These are phyloP conservation scores for Gambusia affinis DNA, from an alignment of 2,113 vertebrate species.

Conservation along the genomic window DNA sequence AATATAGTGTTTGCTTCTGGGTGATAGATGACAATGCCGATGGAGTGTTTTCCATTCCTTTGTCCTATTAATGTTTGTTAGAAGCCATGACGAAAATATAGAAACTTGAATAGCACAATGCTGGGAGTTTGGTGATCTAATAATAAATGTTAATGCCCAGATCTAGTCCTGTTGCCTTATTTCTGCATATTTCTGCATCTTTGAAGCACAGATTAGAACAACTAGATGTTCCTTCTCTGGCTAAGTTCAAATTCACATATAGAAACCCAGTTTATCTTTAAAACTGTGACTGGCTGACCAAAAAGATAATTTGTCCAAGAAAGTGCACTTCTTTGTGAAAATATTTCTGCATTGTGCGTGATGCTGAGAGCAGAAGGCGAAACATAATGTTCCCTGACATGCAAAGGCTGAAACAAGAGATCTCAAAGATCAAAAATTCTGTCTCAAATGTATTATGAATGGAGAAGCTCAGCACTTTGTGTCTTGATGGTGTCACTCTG, in stretches of 20 bases:
- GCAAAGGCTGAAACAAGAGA: conserved; percentile 48
- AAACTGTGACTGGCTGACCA: conserved; percentile 61
- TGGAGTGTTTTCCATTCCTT: too few species aligned
- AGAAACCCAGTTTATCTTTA: conserved; percentile 30
- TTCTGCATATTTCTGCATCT: conserved; percentile 8
- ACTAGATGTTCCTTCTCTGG: not conserved
- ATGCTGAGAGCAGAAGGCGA: conserved; percentile 39
- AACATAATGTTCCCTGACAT: conserved; percentile 56
- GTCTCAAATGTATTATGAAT: conserved; percentile 55
- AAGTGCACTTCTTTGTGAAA: conserved; percentile 28
- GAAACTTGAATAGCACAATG: too few species aligned
- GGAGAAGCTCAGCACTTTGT: conserved; percentile 29
- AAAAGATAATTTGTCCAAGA: conserved; percentile 65
- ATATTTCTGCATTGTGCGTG: conserved; percentile 48
- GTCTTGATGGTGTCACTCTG: conserved; percentile 43
- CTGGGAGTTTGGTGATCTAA: not conserved
- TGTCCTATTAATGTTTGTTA: too few species aligned
- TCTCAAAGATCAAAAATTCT: conserved; percentile 58
- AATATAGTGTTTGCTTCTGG: not conserved
- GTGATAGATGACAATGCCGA: not conserved
- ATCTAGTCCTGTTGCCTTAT: not conserved
- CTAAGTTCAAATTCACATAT: conserved; percentile 21
- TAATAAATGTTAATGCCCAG: not conserved
- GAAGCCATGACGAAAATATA: too few species aligned
- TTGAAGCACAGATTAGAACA: conserved; percentile 12